Evolutionary conservation across 1,140 invertebrate species (phyloP), one percentile per base, ranked within the genome.

Genomic region (Drosophila mauritiana): DNA sequence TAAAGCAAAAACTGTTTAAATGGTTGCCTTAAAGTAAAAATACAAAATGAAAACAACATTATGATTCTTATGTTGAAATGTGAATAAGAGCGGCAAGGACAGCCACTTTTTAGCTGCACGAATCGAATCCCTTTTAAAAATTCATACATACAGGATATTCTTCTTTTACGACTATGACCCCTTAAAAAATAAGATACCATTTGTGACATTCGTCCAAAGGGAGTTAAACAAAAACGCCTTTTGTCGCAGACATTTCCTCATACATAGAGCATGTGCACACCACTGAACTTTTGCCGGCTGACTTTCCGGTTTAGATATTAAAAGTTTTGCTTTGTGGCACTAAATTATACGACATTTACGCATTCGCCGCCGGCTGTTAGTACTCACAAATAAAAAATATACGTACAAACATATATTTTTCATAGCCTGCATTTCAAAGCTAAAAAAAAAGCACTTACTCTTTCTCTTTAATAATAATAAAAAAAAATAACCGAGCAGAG

Each of bases 261-360:
- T 13, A 15, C 27, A 51, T 40, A 36, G 52, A 11, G 15, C 13
- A n/a, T 12, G 39, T 20, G 51, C 55, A 58, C 36, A 54, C 34
- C 25, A 39, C 34, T 34, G 17, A 34, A 31, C 17, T 12, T 53
- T 48, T 36, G 42, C 43, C 36, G 27, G 42, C 27, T 55, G 51
- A 55, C 69, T 73, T 59, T 27, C 67, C 27, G 57, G 73, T 37
- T 64, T 64, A 51, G 49, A 78, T 73, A 82, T 82, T 68, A 82
- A 82, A 82, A 82, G 57, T 78, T 72, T 67, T 67, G 57, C 79
- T 68, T 82, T 68, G 73, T 78, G 59, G 46, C 39, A 42, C 39
- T 45, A 45, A 73, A 80, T 79, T 70, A 56, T 54, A 55, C 42
- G 39, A 78, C 73, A 82, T 82, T 62, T 78, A 78, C 77, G 54